Evolutionary conservation across 2,888 invertebrate species (phyloP).

Genomic region (Caenorhabditis virilis): DNA sequence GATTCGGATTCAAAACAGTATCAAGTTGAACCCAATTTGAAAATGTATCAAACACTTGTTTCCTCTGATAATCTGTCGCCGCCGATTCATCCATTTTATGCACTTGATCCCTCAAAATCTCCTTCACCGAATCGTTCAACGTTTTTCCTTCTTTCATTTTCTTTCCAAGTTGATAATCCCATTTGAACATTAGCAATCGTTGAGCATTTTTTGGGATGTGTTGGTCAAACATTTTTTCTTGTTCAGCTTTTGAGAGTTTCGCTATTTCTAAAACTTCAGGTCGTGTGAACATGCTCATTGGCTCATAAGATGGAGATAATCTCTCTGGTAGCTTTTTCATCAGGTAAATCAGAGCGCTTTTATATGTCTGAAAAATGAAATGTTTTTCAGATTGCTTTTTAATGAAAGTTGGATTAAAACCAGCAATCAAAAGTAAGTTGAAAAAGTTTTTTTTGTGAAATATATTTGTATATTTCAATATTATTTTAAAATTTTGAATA

Average conservation of each 20-base stretch:
- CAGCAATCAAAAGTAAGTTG: no score
- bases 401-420: no score
- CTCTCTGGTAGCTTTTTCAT: constrained; percentile 18
- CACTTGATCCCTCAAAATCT: constrained; percentile 1
- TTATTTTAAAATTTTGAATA: no score
- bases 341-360: constrained; percentile 1
- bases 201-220: constrained; percentile 17
- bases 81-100: neutral
- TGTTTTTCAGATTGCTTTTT: no score
- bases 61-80: constrained; percentile 1
- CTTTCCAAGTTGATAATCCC: constrained; percentile 13
- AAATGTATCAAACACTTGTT: constrained; percentile 4
- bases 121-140: neutral
- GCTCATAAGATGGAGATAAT: constrained; percentile 23
- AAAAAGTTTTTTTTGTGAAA: no score
- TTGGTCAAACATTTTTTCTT: constrained; percentile 8
- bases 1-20: neutral
- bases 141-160: constrained; percentile 6
- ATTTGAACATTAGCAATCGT: constrained; percentile 19
- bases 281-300: constrained; percentile 27
- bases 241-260: constrained; percentile 8
- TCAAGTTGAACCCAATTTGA: constrained; percentile 1
- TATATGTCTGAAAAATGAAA: constrained; percentile 17
- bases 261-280: constrained; percentile 15
- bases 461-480: no score